phyloP scores from a whole-genome alignment of 1,140 invertebrate genomes.

The Dryas iulia region DNA sequence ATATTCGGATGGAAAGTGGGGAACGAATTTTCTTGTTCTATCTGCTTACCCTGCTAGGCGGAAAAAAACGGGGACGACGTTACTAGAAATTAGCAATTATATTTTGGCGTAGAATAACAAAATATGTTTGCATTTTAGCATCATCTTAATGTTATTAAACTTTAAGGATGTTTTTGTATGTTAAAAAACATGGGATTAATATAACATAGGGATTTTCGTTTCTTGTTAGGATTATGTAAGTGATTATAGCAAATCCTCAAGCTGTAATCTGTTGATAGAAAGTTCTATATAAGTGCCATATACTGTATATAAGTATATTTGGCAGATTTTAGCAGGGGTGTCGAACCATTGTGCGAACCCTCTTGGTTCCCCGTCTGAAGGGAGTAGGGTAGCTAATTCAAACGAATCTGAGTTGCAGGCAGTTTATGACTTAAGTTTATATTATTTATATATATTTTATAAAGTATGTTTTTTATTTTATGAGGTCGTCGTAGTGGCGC shows the following conservation, averaged over 20 bases:
- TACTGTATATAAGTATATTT: constrained; percentile 20
- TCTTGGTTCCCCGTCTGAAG: constrained; percentile 48
- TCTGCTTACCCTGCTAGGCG: too few species aligned
- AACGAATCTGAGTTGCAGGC: constrained; percentile 21
- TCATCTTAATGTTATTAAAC: too few species aligned
- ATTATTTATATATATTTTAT: neutral
- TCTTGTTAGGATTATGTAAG: constrained; percentile 18
- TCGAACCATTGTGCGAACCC: constrained; percentile 67
- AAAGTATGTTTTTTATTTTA: neutral
- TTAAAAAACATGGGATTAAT: neutral
- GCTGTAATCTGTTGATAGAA: constrained; percentile 29
- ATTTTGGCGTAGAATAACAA: too few species aligned
- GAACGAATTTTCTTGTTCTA: too few species aligned
- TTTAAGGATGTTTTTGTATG: neutral
- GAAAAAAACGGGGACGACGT: too few species aligned
- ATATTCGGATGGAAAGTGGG: too few species aligned
- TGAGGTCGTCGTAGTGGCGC: too few species aligned
- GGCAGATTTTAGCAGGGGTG: constrained; percentile 58
- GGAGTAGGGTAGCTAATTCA: constrained; percentile 18
- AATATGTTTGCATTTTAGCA: too few species aligned
- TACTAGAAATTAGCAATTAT: too few species aligned
- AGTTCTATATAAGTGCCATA: constrained; percentile 18
- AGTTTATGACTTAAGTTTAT: neutral
- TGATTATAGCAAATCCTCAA: constrained; percentile 23
- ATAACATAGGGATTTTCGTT: neutral